Percentiles rank a stretch among this genome's conserved stretches.
These are phyloP conservation scores for Odontothrips loti DNA, from an alignment of 2,888 invertebrate genomes.

Conservation along the genomic window DNA sequence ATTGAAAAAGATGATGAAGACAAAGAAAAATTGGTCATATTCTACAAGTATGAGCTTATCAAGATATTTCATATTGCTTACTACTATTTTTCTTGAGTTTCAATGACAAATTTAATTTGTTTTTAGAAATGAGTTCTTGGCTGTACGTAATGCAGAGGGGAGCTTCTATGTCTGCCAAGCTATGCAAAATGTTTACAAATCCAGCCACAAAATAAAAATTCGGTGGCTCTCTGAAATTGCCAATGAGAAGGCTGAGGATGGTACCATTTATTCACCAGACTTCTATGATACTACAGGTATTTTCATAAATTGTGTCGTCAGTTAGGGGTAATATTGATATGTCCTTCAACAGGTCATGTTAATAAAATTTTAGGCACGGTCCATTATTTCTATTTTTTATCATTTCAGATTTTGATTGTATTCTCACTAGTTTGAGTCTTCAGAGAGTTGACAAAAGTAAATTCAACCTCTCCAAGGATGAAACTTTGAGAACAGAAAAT, in stretches of 20 bases:
- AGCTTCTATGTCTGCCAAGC: conserved; percentile 85
- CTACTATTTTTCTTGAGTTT: conserved; percentile 23
- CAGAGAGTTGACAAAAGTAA: conserved; percentile 67
- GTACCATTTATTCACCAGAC: conserved; percentile 78
- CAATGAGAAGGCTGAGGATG: conserved; percentile 55
- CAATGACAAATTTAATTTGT: conserved; percentile 40
- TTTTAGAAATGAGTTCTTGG: conserved; percentile 78
- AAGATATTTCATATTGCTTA: conserved; percentile 31
- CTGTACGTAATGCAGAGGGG: conserved; percentile 85
- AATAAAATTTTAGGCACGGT: too few relatives aligned
- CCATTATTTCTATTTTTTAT: conserved; percentile 26
- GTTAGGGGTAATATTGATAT: not conserved
- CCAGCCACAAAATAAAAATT: conserved; percentile 78
- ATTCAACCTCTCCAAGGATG: conserved; percentile 66
- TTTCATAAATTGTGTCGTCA: not conserved
- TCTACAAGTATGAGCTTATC: conserved; percentile 67
- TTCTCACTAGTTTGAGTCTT: conserved; percentile 77
- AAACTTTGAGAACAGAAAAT: conserved; percentile 72
- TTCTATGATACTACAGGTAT: conserved; percentile 82
- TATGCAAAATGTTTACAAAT: conserved; percentile 84
- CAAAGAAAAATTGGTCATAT: conserved; percentile 79
- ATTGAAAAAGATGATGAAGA: conserved; percentile 48
- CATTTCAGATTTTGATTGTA: conserved; percentile 70
- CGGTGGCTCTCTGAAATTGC: conserved; percentile 79
- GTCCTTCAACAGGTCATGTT: not conserved